A percentile compares a stretch with the other conserved stretches of the same genome.
These are phyloP conservation scores for Terebella lapidaria DNA, from an alignment of 2,888 invertebrate species.

Conservation along the genomic window DNA sequence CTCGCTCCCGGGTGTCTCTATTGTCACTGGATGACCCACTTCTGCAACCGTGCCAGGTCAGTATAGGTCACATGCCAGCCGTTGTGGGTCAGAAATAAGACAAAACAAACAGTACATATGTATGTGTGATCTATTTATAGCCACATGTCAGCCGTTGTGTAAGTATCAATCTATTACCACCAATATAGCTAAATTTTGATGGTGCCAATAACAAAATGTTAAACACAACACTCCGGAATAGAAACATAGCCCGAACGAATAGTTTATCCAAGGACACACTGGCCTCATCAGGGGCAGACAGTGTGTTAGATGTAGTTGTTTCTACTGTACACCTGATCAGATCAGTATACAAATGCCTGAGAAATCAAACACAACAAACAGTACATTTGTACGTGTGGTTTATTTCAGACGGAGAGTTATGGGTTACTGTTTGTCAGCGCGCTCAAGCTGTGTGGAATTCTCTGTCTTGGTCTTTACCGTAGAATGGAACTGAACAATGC, in stretches of 20 bases:
- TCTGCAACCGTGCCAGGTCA: conserved; percentile 11
- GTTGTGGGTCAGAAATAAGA: too few species aligned
- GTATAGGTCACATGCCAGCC: conserved; percentile 1
- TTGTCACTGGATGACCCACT: conserved; percentile 90
- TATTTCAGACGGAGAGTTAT: conserved; percentile 58
- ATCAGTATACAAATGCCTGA: neutral
- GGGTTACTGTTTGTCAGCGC: conserved; percentile 21
- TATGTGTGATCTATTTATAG: too few species aligned
- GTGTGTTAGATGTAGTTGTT: too few species aligned
- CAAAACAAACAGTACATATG: too few species aligned
- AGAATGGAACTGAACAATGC: conserved; percentile 14
- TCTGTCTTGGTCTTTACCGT: conserved; percentile 28
- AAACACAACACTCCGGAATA: neutral
- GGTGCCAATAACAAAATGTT: neutral
- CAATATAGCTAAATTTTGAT: too few species aligned
- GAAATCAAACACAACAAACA: too few species aligned
- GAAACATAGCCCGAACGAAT: too few species aligned
- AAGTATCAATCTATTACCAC: too few species aligned
- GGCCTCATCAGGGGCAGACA: too few species aligned
- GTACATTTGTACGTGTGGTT: neutral
- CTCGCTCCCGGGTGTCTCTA: conserved; percentile 92
- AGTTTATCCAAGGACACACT: too few species aligned
- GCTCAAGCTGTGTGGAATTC: conserved; percentile 18
- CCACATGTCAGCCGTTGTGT: neutral
- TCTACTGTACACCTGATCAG: too few species aligned